Evolutionary conservation across 2,888 invertebrate species (phyloP), one percentile per base, ranked within the genome.

Genomic region (Megastigmus dorsalis): DNA sequence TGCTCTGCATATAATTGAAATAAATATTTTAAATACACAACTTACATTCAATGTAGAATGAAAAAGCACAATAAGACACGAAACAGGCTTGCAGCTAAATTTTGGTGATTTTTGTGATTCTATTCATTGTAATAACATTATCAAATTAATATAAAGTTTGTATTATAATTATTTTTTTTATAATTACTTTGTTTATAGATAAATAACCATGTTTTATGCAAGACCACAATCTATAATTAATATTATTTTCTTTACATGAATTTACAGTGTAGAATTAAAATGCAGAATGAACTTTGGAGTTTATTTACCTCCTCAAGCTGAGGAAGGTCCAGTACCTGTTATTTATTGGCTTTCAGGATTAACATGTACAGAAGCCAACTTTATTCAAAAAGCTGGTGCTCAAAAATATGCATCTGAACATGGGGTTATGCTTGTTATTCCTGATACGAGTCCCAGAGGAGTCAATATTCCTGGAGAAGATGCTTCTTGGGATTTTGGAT

Each of bases 381-480:
- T 99, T 84, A 94, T 98, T 77, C 93, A 95, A 62, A 99, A 99
- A 89, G 93, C 97, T 54, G 98, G 98, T n/a, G 95, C 95, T 76
- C 99, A 99, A 89, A 92, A 92, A 82, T 93, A 94, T 89, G 99
- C 99, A 3, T 92, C 97, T 3, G 91, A 96, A 83, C 91, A 95
- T 84, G 95, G 95, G 0, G 89, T 99, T 2, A 92, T 97, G 77
- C 92, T 99, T 65, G 95, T 99, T 2, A 95, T 94, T 74, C 98
- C 99, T 0, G 99, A 99, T 84, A 99, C 99, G 0, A 98, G 98
- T 80, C 99, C 99, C 0, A 91, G 98, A 82, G 96, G 95, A 5
- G 91, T 95, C 10, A 94, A 95, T 81, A 92, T 99, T 72, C 93
- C 95, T 15, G 98, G 97, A 0, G 97, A 99, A 89, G 94, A 96